These are phyloP conservation scores for Micoletzkya japonica DNA, from an alignment of 2,888 invertebrate species.

Conservation along the genomic window DNA sequence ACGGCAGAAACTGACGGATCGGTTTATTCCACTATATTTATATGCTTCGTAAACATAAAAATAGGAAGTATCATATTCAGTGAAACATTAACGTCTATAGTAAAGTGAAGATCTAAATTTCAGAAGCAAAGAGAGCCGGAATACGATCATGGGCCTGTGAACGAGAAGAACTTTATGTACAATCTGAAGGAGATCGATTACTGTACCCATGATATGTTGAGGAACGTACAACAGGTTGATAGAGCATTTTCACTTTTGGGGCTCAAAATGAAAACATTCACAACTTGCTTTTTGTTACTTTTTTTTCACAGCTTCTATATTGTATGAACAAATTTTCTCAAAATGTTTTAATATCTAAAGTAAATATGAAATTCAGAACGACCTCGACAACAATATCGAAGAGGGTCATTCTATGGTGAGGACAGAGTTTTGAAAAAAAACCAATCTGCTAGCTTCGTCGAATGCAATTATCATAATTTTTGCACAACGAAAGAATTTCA, in stretches of 20 bases:
- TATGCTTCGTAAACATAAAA: too few species aligned
- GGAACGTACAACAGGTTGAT: conserved; percentile 2
- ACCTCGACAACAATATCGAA: conserved; percentile 15
- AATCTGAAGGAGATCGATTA: conserved; percentile 24
- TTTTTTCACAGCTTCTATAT: too few species aligned
- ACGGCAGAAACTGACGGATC: too few species aligned
- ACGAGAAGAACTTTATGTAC: conserved; percentile 29
- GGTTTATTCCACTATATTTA: too few species aligned
- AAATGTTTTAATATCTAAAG: too few species aligned
- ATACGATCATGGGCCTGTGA: conserved; percentile 6
- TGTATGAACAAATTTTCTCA: too few species aligned
- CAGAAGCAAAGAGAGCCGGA: not conserved
- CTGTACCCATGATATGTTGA: conserved; percentile 23
- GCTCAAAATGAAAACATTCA: not conserved
- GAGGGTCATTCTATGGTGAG: conserved; percentile 13
- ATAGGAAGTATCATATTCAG: too few species aligned
- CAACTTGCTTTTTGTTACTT: not conserved
- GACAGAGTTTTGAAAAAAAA: too few species aligned
- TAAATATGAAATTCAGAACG: conserved; percentile 1
- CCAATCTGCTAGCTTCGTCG: too few species aligned
- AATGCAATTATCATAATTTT: too few species aligned
- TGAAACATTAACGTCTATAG: too few species aligned
- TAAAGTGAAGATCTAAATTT: not conserved
- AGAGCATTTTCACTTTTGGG: not conserved
- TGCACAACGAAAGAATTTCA: too few species aligned